Evolutionary conservation across 2,888 invertebrate species (phyloP), one percentile per base, ranked within the genome.

Genomic region (Folsomia manolachei): DNA sequence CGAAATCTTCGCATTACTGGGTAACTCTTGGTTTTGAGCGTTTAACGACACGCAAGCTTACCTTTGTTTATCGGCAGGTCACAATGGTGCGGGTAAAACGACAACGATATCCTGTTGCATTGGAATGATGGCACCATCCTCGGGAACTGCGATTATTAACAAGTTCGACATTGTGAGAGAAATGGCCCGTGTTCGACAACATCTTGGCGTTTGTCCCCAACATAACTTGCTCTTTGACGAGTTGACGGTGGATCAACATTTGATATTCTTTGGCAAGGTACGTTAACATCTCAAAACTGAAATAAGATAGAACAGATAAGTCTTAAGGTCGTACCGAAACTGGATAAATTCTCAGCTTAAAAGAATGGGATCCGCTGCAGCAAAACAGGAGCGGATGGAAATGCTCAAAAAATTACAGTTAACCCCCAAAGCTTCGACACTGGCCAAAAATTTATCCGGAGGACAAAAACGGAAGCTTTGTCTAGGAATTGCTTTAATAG

Each of bases 401-500:
- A 84, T 90, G 75, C 83, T 92, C 39, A 82, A 84, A 4, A 88
- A 89, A 82, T 84, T 91, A 0, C 89, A 89, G 78, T 83, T 94
- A 65, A 81, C 81, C 0, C 86, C 88, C 0, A 94, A 94, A 83
- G 86, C 85, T 1, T 82, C 89, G 78, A 84, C 84, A 52, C 83
- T 87, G 75, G 88, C 90, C 0, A 83, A 84, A 24, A 87, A 88
- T 68, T 85, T 96, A 72, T 96, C 96, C 0, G 95, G 95, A 18
- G 97, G 96, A 4, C 95, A 95, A 89, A 93, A 94, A 84, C 87
- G 97, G 69, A 91, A 95, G 78, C 84, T 96, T 62, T 94, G 92
- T 65, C 51, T 75, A 1, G 94, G 91, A 52, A 93, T 94, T 83
- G 93, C 95, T 0, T 86, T 95, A 63, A 88, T 94, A 39, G 94